These are phyloP conservation scores for Blastobasis adustella DNA, from an alignment of 2,888 invertebrate genomes.

Conservation along the genomic window DNA sequence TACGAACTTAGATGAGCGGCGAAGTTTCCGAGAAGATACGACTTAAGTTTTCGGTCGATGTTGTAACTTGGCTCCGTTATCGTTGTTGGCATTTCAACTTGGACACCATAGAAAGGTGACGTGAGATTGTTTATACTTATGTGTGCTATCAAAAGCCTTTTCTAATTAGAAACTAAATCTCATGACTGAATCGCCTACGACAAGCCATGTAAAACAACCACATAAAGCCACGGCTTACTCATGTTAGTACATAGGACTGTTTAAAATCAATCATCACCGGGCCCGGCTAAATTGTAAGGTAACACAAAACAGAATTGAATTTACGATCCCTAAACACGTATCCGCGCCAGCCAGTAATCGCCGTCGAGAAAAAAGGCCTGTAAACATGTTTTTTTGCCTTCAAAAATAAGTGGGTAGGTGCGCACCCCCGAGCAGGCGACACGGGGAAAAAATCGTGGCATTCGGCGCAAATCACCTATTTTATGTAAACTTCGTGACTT, in stretches of 20 bases:
- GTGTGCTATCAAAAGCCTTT: too few relatives aligned
- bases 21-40: slow-evolving; percentile 32
- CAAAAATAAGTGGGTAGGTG: slow-evolving; percentile 40
- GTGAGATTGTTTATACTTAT: too few relatives aligned
- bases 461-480: slow-evolving; percentile 69
- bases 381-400: slow-evolving; percentile 62
- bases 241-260: slow-evolving; percentile 16
- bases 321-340: slow-evolving; percentile 46
- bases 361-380: slow-evolving; percentile 48
- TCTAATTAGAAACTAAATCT: too few relatives aligned
- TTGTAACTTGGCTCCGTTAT: too few relatives aligned
- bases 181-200: too few relatives aligned
- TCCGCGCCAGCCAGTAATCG: slow-evolving; percentile 27
- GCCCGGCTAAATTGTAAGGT: slow-evolving; percentile 38
- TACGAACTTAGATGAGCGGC: slow-evolving; percentile 44
- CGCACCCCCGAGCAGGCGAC: slow-evolving; percentile 42
- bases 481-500: slow-evolving; percentile 75
- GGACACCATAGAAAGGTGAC: too few relatives aligned
- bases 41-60: slow-evolving; percentile 35
- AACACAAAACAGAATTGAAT: slow-evolving; percentile 50
- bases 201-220: too few relatives aligned
- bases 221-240: background rate
- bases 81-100: too few relatives aligned
- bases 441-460: slow-evolving; percentile 52
- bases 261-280: slow-evolving; percentile 38